These are phyloP conservation scores for Pardalotus punctatus DNA, from an alignment of 2,113 vertebrate genomes.

Conservation along the genomic window DNA sequence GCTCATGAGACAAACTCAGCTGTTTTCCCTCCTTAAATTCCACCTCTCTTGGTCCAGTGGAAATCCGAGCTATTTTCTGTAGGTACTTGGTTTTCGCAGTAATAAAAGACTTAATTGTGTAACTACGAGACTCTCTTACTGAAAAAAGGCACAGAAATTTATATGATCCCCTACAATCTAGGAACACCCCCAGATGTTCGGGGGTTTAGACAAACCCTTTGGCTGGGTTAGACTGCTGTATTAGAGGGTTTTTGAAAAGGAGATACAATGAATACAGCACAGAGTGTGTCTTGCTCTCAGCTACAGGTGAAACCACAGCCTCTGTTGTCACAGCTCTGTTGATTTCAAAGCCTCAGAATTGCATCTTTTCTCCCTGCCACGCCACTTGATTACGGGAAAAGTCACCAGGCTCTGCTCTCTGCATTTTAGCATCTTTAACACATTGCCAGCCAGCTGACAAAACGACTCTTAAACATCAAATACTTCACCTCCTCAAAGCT, in stretches of 20 bases:
- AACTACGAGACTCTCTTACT: background rate
- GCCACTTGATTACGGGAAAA: background rate
- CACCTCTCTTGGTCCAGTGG: background rate
- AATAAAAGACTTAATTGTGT: background rate
- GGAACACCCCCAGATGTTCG: background rate
- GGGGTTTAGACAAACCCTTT: no score
- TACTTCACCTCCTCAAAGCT: background rate
- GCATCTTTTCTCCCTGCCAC: background rate
- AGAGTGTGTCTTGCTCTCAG: background rate
- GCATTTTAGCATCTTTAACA: background rate
- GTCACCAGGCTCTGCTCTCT: background rate
- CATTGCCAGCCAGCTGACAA: background rate
- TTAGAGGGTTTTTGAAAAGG: background rate
- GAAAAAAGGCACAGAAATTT: background rate
- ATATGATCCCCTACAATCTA: fast-evolving
- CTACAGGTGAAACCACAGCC: background rate
- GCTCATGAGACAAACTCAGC: background rate
- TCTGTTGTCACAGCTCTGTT: background rate
- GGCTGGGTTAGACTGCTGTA: background rate
- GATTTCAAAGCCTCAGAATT: background rate
- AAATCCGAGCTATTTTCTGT: background rate
- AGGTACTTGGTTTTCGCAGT: background rate
- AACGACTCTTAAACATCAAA: background rate
- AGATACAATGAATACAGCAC: background rate
- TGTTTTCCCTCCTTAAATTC: background rate